These are phyloP conservation scores for Misgurnus anguillicaudatus DNA, from an alignment of 2,113 vertebrate genomes.

Conservation along the genomic window DNA sequence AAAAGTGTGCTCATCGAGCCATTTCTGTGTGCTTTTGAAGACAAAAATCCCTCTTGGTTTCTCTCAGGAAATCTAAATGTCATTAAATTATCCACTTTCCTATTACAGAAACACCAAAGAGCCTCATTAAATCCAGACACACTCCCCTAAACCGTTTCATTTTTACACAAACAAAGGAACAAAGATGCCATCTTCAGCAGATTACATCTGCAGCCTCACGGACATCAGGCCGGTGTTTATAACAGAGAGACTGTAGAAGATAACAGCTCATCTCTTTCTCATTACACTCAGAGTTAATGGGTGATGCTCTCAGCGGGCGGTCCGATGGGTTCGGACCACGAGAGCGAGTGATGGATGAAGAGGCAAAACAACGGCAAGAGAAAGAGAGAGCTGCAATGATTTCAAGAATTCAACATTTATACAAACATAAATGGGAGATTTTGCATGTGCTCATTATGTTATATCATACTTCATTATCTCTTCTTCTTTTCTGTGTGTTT, in stretches of 20 bases:
- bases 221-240: constrained; percentile 10
- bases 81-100: constrained; percentile 16
- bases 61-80: background rate
- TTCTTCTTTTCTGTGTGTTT: background rate
- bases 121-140: constrained; percentile 15
- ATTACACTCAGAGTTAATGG: constrained; percentile 15
- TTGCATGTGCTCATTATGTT: background rate
- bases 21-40: background rate
- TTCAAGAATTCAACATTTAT: background rate
- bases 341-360: background rate
- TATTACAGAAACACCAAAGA: background rate
- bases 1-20: too few relatives aligned
- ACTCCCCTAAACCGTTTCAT: constrained; percentile 17
- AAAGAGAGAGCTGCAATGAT: background rate
- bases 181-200: constrained; percentile 2
- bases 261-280: constrained; percentile 19
- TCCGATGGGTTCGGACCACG: background rate
- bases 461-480: background rate
- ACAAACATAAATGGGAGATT: background rate
- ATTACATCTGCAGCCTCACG: constrained; percentile 11
- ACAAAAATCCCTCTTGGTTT: background rate
- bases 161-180: constrained; percentile 5
- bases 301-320: background rate
- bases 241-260: constrained; percentile 1
- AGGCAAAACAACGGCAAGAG: background rate